phyloP scores from a whole-genome alignment of 2,888 invertebrate species.

The Athalia rosae region DNA sequence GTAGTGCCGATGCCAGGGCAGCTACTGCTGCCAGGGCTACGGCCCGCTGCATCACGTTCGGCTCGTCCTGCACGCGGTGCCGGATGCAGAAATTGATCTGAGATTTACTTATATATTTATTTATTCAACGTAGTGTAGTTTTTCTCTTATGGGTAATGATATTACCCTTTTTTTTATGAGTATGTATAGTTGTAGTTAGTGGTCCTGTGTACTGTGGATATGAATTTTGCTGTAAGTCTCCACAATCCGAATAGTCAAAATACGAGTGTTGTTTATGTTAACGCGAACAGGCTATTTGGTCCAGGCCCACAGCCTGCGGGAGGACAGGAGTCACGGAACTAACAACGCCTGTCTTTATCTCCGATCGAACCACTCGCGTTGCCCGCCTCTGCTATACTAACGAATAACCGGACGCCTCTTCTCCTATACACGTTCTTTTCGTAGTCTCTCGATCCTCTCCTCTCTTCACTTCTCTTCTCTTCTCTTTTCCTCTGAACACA shows the following conservation, averaged over 20 bases:
- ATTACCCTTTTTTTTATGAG: too few species aligned
- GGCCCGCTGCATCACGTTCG: slow-evolving; percentile 63
- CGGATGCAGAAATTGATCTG: background rate
- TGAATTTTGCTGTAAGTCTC: too few species aligned
- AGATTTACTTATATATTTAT: background rate
- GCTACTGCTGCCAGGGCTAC: slow-evolving; percentile 60
- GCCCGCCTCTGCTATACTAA: slow-evolving; percentile 39
- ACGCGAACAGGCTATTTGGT: background rate
- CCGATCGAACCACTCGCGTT: slow-evolving; percentile 31
- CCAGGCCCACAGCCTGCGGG: slow-evolving; percentile 34
- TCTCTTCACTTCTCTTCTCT: background rate
- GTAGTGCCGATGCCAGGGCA: slow-evolving; percentile 62
- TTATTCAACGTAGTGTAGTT: background rate
- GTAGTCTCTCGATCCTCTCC: slow-evolving; percentile 44
- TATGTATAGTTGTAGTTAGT: too few species aligned
- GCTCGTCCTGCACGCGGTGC: slow-evolving; percentile 12
- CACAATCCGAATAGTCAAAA: too few species aligned
- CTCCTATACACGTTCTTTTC: slow-evolving; percentile 48
- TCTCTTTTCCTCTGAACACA: slow-evolving; percentile 49
- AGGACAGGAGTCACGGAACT: slow-evolving; percentile 34
- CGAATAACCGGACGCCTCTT: slow-evolving; percentile 21
- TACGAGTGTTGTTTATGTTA: too few species aligned
- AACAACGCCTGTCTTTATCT: slow-evolving; percentile 28
- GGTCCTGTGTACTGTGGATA: too few species aligned
- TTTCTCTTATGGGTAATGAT: too few species aligned